Percentiles rank a stretch among this genome's conserved stretches.
phyloP scores from a whole-genome alignment of 2,113 vertebrate genomes.

The Callopanchax toddi region DNA sequence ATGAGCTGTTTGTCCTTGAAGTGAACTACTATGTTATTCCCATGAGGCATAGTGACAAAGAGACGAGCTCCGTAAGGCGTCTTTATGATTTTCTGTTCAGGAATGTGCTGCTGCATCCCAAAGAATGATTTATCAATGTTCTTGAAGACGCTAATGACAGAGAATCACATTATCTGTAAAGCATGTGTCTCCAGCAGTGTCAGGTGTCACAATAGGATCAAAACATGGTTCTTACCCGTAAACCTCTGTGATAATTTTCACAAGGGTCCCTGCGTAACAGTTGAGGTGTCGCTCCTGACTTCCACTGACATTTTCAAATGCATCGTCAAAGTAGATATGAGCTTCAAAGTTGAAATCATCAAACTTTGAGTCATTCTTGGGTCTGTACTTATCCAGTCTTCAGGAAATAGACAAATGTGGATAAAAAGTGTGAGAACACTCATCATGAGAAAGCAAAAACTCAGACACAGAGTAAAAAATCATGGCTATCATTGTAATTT shows the following conservation, averaged over 20 bases:
- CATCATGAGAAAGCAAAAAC: not conserved
- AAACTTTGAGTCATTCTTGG: conserved; percentile 17
- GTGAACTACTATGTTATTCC: conserved; percentile 68
- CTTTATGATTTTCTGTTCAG: conserved; percentile 39
- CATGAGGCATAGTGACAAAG: conserved; percentile 64
- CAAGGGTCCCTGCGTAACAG: conserved; percentile 50
- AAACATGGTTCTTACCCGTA: conserved; percentile 54
- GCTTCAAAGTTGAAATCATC: conserved; percentile 64
- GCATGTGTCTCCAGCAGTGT: not conserved
- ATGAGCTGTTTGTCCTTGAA: conserved; percentile 72
- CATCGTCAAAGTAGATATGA: conserved; percentile 73
- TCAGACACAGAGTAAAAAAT: too few species aligned
- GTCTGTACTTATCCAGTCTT: conserved; percentile 76
- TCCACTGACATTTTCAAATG: conserved; percentile 43
- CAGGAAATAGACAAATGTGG: not conserved
- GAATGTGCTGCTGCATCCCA: conserved; percentile 9
- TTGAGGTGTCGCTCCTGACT: conserved; percentile 57
- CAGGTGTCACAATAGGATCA: not conserved
- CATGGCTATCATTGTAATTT: too few species aligned
- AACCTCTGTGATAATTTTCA: conserved; percentile 58
- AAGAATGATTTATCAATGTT: conserved; percentile 46
- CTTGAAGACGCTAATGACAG: conserved; percentile 64
- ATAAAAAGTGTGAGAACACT: too few species aligned
- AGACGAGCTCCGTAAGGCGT: conserved; percentile 74
- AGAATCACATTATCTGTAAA: not conserved